Conservation (phyloP, 2,888 invertebrate genomes). For the Acleris cristana region DNA sequence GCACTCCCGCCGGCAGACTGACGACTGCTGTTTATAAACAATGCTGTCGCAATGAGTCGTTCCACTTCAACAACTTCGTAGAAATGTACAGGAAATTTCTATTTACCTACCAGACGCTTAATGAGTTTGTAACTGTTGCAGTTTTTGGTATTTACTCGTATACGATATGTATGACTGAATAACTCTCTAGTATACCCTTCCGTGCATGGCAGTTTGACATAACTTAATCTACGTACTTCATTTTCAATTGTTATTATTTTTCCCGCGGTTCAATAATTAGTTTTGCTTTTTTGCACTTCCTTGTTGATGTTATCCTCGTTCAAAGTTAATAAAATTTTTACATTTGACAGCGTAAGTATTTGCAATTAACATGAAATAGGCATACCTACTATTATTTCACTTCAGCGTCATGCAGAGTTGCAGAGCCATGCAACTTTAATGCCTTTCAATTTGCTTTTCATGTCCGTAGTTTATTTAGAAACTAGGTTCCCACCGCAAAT, state of each 20-base stretch:
- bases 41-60: constrained; percentile 52
- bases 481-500: constrained; percentile 31
- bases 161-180: too few relatives aligned
- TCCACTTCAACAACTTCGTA: constrained; percentile 52
- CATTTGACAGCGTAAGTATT: too few relatives aligned
- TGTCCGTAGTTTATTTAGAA: constrained; percentile 35
- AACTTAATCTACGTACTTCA: too few relatives aligned
- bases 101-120: constrained; percentile 6
- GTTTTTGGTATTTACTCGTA: too few relatives aligned
- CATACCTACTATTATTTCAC: neutral
- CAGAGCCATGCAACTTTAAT: constrained; percentile 21
- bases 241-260: too few relatives aligned
- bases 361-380: too few relatives aligned
- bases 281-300: too few relatives aligned
- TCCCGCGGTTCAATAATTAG: too few relatives aligned
- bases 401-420: neutral
- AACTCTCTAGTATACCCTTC: too few relatives aligned
- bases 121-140: neutral
- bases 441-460: constrained; percentile 31
- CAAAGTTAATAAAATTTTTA: too few relatives aligned
- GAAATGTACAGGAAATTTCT: constrained; percentile 43
- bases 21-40: constrained; percentile 65
- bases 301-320: too few relatives aligned
- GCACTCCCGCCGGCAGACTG: constrained; percentile 40
- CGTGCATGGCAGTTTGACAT: too few relatives aligned